Evolutionary conservation across 2,797 vertebrate genomes (phyloP).

Genomic region (Alcedo quadribrachys): DNA sequence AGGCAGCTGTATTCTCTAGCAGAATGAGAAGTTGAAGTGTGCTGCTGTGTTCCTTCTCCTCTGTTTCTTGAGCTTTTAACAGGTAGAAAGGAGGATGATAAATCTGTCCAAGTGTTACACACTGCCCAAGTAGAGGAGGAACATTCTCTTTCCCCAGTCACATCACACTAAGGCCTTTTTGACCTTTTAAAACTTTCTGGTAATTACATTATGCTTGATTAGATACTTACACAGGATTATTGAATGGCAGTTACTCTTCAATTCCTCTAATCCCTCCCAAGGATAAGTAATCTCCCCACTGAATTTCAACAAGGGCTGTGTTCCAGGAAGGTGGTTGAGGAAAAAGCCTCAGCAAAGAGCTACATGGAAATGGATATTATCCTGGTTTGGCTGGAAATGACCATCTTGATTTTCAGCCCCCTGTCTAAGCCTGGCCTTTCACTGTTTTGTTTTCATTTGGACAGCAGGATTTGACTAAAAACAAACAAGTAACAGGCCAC

Average conservation of each 20-base stretch:
- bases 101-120: background rate
- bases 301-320: constrained; percentile 8
- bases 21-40: background rate
- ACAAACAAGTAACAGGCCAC: background rate
- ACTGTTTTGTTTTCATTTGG: background rate
- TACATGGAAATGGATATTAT: background rate
- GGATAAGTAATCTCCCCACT: constrained; percentile 36
- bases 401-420: background rate
- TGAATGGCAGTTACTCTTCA: constrained; percentile 50
- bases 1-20: background rate
- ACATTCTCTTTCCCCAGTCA: background rate
- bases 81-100: background rate
- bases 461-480: background rate
- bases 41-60: background rate
- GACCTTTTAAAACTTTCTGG: constrained; percentile 63
- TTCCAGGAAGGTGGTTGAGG: background rate
- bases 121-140: background rate
- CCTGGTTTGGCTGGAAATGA: background rate
- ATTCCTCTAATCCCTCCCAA: constrained; percentile 55
- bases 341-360: background rate
- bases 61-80: background rate
- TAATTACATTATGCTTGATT: constrained; percentile 61
- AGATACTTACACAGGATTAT: constrained; percentile 50
- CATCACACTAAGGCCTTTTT: constrained; percentile 7
- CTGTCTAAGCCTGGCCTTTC: background rate